Evolutionary conservation across 2,888 invertebrate genomes (phyloP), one percentile per base, ranked within the genome.

Genomic region (Microchrysa polita): DNA sequence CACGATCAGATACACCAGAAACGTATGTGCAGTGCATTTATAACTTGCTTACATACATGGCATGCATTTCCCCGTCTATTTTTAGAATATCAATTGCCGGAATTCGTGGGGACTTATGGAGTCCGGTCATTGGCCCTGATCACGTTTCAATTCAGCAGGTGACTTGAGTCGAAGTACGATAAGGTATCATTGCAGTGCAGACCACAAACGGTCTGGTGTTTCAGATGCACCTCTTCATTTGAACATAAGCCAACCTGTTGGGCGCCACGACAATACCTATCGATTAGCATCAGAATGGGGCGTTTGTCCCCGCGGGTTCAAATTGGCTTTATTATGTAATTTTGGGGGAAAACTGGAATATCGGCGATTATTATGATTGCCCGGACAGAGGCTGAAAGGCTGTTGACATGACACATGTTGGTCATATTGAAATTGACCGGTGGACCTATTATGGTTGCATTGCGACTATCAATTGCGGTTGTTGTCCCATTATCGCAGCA

Each of bases 101-200:
- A 67, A 67, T 53, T 67, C 27, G 22, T 57, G 69, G 69, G 20
- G 20, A 40, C 12, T 55, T 55, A 69, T 69, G 34, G 40, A 57
- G 69, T 20, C 40, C 69, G 55, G 57, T 55, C 69, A 69, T 57
- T 69, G 69, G 69, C 69, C 69, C 23, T 48, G 48, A 34, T 34
- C 20, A 14, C 20, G 20, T 22, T 65, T 7, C 65, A 27, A 44
- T 16, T 48, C 55, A 67, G 55, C 55, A 67, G 55, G 57, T 69
- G 55, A 40, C 55, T 34, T 12, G 22, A n/a, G 16, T 59, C 27
- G 65, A 57, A 23, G 12, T 40, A 20, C 57, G 27, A 12, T 55
- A 20, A 40, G 23, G 23, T 48, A 22, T 34, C 27, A 34, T 34
- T 5, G n/a, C 27, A 5, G 7, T 34, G 27, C 27, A 34, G 40